These are phyloP conservation scores for Zapus hudsonius DNA, from an alignment of 2,113 vertebrate species.

Conservation along the genomic window DNA sequence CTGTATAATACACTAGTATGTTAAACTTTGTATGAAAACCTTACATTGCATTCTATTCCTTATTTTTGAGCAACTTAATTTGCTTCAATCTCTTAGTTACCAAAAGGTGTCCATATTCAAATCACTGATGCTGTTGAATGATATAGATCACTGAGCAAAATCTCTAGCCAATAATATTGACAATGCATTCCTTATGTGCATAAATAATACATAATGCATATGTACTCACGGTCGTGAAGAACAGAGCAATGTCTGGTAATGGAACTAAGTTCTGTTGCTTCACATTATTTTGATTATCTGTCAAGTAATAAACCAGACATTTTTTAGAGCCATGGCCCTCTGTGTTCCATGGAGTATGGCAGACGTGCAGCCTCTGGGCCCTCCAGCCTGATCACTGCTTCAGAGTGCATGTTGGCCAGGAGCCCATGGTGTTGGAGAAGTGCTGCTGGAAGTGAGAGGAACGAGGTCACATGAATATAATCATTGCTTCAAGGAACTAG, in stretches of 20 bases:
- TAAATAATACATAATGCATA: neutral
- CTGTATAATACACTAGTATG: neutral
- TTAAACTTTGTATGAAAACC: neutral
- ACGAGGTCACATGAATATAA: neutral
- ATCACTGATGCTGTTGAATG: neutral
- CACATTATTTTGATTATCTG: neutral
- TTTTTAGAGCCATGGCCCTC: neutral
- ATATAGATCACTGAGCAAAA: neutral
- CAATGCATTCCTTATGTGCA: neutral
- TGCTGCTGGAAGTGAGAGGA: neutral
- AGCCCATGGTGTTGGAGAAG: neutral
- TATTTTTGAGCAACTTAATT: conserved; percentile 13
- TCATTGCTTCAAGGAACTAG: too few relatives aligned
- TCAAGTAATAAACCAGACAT: neutral
- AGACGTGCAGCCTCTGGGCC: neutral
- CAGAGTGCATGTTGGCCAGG: neutral
- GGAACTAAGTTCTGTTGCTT: neutral
- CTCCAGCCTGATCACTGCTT: neutral
- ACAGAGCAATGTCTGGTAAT: neutral
- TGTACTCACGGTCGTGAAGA: neutral
- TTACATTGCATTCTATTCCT: neutral
- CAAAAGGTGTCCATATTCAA: neutral
- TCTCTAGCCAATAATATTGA: neutral
- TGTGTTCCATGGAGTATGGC: too few relatives aligned
- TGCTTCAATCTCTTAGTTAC: conserved; percentile 16